Evolutionary conservation across 2,797 vertebrate genomes (phyloP).

Genomic region (Trichosurus vulpecula): DNA sequence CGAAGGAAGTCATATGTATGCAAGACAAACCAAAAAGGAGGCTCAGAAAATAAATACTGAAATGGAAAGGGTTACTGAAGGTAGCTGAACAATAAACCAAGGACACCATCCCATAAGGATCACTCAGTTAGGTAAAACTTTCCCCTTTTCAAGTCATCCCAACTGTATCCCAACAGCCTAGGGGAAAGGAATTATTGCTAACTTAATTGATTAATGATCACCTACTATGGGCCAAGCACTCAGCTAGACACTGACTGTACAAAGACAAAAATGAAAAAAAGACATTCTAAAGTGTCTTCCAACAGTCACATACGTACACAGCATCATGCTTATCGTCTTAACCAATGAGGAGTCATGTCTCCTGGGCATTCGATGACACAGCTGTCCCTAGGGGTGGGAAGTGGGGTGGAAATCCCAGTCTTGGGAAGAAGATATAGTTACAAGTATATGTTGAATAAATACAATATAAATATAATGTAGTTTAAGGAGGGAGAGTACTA

Average conservation of each 20-base stretch:
- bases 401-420: neutral
- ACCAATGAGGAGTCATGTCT: neutral
- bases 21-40: conserved; percentile 76
- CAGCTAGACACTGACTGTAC: neutral
- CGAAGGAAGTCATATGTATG: conserved; percentile 75
- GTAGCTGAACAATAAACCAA: conserved; percentile 19
- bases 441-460: neutral
- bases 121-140: neutral
- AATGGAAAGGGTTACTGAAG: conserved; percentile 61
- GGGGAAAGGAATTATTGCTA: neutral
- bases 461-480: neutral
- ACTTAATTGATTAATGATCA: neutral
- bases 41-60: conserved; percentile 74
- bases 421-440: neutral
- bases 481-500: neutral
- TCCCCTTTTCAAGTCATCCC: neutral
- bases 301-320: neutral
- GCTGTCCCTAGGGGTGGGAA: neutral
- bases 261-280: neutral
- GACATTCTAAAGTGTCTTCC: neutral
- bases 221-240: neutral
- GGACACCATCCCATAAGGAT: neutral
- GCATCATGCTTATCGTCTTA: neutral
- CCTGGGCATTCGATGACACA: neutral
- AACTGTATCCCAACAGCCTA: neutral